Evolutionary conservation across 2,797 vertebrate species (phyloP).

Genomic region (Crocodylus rhombifer): DNA sequence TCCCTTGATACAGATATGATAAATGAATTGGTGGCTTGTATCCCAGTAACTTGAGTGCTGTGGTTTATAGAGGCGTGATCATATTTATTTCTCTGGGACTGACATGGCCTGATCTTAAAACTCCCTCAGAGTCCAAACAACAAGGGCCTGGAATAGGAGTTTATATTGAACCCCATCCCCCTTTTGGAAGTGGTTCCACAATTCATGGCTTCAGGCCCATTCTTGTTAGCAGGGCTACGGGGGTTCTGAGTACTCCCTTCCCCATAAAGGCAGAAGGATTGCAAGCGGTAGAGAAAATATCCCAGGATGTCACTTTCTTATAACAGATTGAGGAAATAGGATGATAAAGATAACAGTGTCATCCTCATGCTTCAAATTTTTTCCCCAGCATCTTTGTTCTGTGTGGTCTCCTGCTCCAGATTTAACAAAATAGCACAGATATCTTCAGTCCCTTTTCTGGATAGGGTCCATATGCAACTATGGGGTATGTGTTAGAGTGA

Average conservation of each 20-base stretch:
- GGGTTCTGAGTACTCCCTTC: background rate
- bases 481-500: background rate
- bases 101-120: slow-evolving; percentile 7
- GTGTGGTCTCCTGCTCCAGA: background rate
- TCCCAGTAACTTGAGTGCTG: background rate
- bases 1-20: background rate
- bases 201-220: background rate
- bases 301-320: background rate
- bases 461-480: background rate
- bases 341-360: background rate
- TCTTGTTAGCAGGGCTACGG: background rate
- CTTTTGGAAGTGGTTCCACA: background rate
- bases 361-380: background rate
- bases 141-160: background rate
- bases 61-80: background rate
- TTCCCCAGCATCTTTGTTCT: background rate
- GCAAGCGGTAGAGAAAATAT: background rate
- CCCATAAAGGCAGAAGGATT: background rate
- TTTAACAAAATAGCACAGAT: background rate
- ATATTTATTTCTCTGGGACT: slow-evolving; percentile 27
- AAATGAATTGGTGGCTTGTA: background rate
- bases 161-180: background rate
- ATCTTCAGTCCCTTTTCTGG: background rate
- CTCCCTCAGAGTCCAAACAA: background rate
- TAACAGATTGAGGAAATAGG: background rate